Conservation (phyloP, 1,140 invertebrate genomes). For the Philaenus spumarius region DNA sequence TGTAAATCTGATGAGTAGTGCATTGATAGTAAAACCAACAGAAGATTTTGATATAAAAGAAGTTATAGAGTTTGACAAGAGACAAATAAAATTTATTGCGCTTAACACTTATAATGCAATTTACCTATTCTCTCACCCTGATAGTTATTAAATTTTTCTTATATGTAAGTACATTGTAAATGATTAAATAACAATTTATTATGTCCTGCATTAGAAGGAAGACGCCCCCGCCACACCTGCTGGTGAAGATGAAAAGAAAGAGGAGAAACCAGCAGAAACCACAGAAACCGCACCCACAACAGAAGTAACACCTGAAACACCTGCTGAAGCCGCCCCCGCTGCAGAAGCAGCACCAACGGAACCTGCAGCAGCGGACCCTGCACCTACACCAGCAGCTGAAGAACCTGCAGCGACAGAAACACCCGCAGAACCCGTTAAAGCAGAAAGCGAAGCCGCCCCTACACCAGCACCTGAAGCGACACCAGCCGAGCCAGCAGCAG, state of each 20-base stretch:
- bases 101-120: too few relatives aligned
- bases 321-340: background rate
- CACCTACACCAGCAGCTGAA: background rate
- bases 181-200: too few relatives aligned
- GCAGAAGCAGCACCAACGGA: background rate
- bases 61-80: too few relatives aligned
- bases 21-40: too few relatives aligned
- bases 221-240: slow-evolving; percentile 14
- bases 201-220: slow-evolving; percentile 17
- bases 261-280: slow-evolving; percentile 14
- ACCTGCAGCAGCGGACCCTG: background rate
- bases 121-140: too few relatives aligned
- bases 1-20: too few relatives aligned
- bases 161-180: too few relatives aligned
- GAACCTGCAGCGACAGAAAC: background rate
- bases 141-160: too few relatives aligned
- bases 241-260: slow-evolving; percentile 17
- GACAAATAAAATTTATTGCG: too few relatives aligned
- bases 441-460: background rate
- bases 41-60: too few relatives aligned
- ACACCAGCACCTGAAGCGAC: background rate
- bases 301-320: background rate
- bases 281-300: slow-evolving; percentile 7
- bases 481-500: background rate
- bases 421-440: background rate